These are phyloP conservation scores for Agrochola lota DNA, from an alignment of 2,888 invertebrate genomes.

Conservation along the genomic window DNA sequence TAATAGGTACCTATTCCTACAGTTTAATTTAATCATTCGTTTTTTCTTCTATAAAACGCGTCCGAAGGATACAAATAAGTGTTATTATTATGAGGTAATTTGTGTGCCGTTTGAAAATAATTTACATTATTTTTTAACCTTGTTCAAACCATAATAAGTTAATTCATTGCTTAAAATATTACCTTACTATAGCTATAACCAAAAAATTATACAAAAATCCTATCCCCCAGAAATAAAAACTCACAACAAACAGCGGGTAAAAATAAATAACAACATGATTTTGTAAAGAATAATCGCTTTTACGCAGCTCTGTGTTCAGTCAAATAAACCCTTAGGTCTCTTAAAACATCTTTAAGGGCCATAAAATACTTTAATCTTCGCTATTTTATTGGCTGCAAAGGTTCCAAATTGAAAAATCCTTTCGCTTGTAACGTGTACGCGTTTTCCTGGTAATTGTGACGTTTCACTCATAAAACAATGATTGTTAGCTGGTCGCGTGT, in stretches of 20 bases:
- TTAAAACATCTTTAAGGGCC: slow-evolving; percentile 59
- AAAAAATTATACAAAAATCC: background rate
- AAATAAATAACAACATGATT: slow-evolving; percentile 17
- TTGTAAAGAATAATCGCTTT: slow-evolving; percentile 48
- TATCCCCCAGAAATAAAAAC: background rate
- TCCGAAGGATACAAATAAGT: background rate
- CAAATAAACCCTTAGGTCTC: slow-evolving; percentile 65
- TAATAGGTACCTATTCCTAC: background rate
- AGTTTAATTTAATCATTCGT: background rate
- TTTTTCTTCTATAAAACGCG: background rate
- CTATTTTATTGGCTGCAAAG: slow-evolving; percentile 64
- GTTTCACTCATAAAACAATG: slow-evolving; percentile 72
- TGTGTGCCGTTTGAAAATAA: background rate
- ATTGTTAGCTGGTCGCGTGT: slow-evolving; percentile 74
- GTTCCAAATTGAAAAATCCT: slow-evolving; percentile 66
- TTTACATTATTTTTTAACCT: background rate
- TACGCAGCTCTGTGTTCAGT: slow-evolving; percentile 47
- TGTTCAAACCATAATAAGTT: background rate
- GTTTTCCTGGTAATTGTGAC: slow-evolving; percentile 79
- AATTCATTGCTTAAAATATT: background rate
- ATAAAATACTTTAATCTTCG: slow-evolving; percentile 73
- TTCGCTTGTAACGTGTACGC: slow-evolving; percentile 66
- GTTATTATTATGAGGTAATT: background rate
- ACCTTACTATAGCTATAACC: no score
- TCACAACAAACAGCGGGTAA: background rate